Conservation (phyloP, 2,888 invertebrate species). For the Diplolepis rosae region DNA sequence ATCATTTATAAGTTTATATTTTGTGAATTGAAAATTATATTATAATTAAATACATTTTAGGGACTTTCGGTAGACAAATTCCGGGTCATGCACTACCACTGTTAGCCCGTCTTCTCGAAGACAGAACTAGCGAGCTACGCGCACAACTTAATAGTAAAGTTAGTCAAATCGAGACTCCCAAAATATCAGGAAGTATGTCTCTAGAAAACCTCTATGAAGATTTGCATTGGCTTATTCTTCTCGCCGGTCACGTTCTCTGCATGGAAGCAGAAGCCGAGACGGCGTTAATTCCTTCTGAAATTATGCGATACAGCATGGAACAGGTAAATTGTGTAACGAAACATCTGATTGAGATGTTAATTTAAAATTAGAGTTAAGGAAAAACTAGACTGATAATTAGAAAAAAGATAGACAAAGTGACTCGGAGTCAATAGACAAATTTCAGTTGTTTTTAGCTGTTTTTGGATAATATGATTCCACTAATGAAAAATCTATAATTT, state of each 20-base stretch:
- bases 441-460: no score
- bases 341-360: background rate
- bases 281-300: conserved; percentile 79
- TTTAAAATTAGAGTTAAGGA: conserved; percentile 8
- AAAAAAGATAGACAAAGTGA: no score
- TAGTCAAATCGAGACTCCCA: conserved; percentile 49
- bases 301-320: conserved; percentile 79
- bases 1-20: conserved; percentile 32
- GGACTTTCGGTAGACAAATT: conserved; percentile 79
- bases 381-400: no score
- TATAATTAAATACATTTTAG: conserved; percentile 45
- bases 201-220: conserved; percentile 87
- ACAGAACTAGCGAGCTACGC: conserved; percentile 77
- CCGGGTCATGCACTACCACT: conserved; percentile 81
- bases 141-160: conserved; percentile 71
- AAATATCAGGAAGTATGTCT: conserved; percentile 60
- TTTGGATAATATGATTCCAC: no score
- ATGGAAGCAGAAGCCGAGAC: conserved; percentile 82
- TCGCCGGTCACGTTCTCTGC: conserved; percentile 81
- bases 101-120: conserved; percentile 80
- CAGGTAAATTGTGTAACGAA: conserved; percentile 70
- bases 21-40: background rate
- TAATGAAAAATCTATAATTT: no score
- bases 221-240: conserved; percentile 90
- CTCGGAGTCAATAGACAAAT: no score